phyloP scores from a whole-genome alignment of 2,797 vertebrate genomes.

The Melanotaenia parkinsoni region DNA sequence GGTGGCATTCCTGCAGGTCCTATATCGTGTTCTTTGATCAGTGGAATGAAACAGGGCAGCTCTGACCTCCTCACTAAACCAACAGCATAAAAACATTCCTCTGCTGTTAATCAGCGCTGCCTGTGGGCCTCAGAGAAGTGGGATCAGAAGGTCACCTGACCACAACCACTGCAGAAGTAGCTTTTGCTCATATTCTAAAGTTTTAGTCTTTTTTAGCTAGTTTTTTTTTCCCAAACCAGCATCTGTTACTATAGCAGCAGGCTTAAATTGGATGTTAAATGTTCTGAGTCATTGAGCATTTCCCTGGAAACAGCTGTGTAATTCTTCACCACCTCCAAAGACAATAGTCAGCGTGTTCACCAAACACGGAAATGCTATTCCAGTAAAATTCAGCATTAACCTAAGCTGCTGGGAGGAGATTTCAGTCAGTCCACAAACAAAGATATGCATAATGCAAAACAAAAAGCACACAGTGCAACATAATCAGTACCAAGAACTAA shows the following conservation, averaged over 20 bases:
- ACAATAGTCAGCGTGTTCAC: constrained; percentile 10
- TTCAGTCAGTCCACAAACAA: neutral
- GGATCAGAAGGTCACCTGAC: constrained; percentile 6
- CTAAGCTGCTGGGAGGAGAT: neutral
- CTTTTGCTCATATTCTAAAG: neutral
- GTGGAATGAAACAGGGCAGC: constrained; percentile 23
- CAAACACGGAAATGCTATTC: constrained; percentile 1
- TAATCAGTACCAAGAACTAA: neutral
- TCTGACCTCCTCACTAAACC: constrained; percentile 51
- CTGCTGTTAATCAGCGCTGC: constrained; percentile 52
- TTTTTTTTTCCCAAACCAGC: neutral
- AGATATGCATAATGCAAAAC: neutral
- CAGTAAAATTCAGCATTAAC: neutral
- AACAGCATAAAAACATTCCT: constrained; percentile 69
- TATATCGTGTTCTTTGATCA: constrained; percentile 65
- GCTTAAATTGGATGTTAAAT: neutral
- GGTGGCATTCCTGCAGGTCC: constrained; percentile 66
- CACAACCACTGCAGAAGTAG: neutral
- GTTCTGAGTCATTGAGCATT: constrained; percentile 3
- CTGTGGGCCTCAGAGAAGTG: constrained; percentile 7
- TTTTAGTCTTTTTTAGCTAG: neutral
- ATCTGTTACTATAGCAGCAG: neutral
- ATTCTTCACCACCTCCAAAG: neutral
- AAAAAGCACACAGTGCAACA: neutral
- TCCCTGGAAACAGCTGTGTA: neutral